Percentiles rank a stretch among this genome's conserved stretches.
Evolutionary conservation across 1,140 invertebrate species (phyloP).

Genomic region (Drosophila erecta): DNA sequence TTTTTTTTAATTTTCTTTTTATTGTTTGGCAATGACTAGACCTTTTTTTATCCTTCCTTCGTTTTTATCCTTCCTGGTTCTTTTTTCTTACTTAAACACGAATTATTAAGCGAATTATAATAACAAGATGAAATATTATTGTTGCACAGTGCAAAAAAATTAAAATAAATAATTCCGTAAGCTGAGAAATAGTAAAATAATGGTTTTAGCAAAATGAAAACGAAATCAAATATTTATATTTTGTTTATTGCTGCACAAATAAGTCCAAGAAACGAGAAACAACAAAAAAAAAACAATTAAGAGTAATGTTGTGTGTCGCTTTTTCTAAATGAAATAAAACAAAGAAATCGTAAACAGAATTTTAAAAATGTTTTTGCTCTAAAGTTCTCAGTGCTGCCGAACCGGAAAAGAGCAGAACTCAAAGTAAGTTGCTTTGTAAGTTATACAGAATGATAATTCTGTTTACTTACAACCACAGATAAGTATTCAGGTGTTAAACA

Average conservation of each 20-base stretch:
- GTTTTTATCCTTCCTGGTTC: background rate
- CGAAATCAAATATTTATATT: constrained; percentile 51
- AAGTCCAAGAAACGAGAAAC: constrained; percentile 31
- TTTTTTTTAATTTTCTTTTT: background rate
- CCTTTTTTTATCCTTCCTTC: too few species aligned
- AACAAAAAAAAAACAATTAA: constrained; percentile 15
- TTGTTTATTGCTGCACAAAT: constrained; percentile 63
- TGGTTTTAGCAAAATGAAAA: constrained; percentile 24
- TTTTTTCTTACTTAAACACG: background rate
- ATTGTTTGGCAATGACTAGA: background rate
- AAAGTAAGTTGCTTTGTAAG: too few species aligned
- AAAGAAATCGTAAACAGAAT: constrained; percentile 32
- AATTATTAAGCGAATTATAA: background rate
- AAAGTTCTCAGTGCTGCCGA: background rate
- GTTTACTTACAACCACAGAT: too few species aligned
- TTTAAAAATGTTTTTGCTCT: background rate
- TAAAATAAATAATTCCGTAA: constrained; percentile 3
- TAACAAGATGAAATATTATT: constrained; percentile 23
- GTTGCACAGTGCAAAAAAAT: constrained; percentile 24
- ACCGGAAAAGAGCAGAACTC: too few species aligned
- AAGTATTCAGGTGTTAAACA: too few species aligned
- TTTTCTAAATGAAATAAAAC: constrained; percentile 73
- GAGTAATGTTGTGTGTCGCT: constrained; percentile 62
- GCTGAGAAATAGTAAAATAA: constrained; percentile 5
- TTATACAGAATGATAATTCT: too few species aligned